Percentiles rank a stretch among this genome's conserved stretches.
These are phyloP conservation scores for Camelus bactrianus DNA, from an alignment of 2,113 vertebrate genomes.

Conservation along the genomic window DNA sequence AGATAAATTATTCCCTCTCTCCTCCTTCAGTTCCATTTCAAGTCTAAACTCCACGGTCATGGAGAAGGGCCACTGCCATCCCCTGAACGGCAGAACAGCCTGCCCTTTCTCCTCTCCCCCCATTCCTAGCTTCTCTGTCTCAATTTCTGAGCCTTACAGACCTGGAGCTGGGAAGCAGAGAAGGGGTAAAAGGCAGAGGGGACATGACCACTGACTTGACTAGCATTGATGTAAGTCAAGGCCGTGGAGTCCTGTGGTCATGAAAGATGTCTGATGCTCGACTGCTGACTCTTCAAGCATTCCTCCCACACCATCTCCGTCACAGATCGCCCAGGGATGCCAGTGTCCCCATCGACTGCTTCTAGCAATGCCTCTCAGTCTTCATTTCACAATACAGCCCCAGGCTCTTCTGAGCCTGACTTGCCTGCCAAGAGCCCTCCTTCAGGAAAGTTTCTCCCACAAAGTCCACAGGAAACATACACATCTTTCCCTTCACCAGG, in stretches of 20 bases:
- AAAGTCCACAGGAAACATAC: neutral
- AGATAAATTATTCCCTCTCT: neutral
- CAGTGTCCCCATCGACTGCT: neutral
- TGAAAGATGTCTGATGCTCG: neutral
- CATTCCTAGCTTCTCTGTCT: neutral
- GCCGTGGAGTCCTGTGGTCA: neutral
- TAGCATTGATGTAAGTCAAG: neutral
- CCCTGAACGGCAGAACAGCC: neutral
- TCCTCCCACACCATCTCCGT: neutral
- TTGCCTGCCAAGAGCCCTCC: neutral
- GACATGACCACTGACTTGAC: neutral
- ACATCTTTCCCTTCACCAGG: neutral
- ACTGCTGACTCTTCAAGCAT: neutral
- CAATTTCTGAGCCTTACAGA: neutral
- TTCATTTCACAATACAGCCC: neutral
- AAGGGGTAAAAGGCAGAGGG: neutral
- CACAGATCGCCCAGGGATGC: neutral
- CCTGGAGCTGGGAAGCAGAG: neutral
- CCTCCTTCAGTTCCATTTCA: neutral
- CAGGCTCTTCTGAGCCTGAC: neutral
- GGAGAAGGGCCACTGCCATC: too few relatives aligned
- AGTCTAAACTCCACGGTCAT: neutral
- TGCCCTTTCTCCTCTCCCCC: neutral
- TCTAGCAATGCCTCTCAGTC: neutral
- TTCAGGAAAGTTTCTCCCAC: neutral